Evolutionary conservation across 2,888 invertebrate genomes (phyloP), one percentile per base, ranked within the genome.

Genomic region (Melipona bicolor): DNA sequence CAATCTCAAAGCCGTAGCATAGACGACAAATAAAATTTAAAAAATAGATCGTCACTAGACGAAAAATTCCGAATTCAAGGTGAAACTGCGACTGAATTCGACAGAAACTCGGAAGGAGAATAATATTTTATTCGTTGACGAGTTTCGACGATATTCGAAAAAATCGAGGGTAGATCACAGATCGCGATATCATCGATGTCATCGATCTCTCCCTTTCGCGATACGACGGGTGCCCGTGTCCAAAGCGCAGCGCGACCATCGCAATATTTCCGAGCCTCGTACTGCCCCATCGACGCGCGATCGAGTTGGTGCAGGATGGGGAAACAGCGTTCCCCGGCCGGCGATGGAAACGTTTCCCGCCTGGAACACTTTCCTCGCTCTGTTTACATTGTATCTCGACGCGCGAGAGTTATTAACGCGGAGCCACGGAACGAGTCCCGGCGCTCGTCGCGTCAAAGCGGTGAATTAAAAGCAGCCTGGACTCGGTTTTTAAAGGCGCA

Each of bases 311-410:
- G n/a, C 0, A 4, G 68, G 15, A 56, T n/a, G 24, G 65, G 24
- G 6, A 71, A 27, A 11, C 19, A 15, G 43, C 43, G 43, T 67
- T n/a, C 3, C 27, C 32, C 19, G 21, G 19, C 19, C 21, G 32
- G 32, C 32, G 32, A 62, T 62, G 21, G 70, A 67, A 70, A 70
- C 70, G 43, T 50, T 61, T 70, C 24, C 50, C 70, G 59, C 67
- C 24, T 24, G 76, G 15, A 61, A 70, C 73, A n/a, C 49, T 78
- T 50, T 65, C 43, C 50, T 56, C 73, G 74, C 59, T 27, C 43
- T 79, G 78, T 79, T 79, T 74, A 79, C 78, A 79, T 79, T 79
- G 74, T 74, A 74, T 68, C 75, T 74, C 27, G 67, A 52, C 59
- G 59, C 77, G 62, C 65, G 73, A 74, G 67, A 67, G 74, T 79